Evolutionary conservation across 2,888 invertebrate genomes (phyloP), one percentile per base, ranked within the genome.

Genomic region (Tetranychus truncatus): DNA sequence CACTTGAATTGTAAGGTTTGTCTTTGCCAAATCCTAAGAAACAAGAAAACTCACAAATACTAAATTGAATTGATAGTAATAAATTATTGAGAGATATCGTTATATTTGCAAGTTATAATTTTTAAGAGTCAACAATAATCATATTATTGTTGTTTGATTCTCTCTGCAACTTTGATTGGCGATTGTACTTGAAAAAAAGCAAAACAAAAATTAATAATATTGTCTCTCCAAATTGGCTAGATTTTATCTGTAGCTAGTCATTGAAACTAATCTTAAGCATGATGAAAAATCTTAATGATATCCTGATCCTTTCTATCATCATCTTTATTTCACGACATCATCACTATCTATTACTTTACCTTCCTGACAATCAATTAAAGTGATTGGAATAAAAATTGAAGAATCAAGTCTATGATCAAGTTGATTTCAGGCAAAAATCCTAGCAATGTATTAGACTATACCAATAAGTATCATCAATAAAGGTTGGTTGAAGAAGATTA

Each of bases 261-360:
- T 55, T 55, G 55, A 55, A 55, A 55, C 55, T 55, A 55, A 55
- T 55, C 55, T 55, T 55, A 55, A 55, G 55, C 9, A 55, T 55
- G 11, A 55, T 55, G 55, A 55, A 55, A 55, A 55, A 15, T 55
- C 55, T 55, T 55, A 55, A 55, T 55, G 55, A 55, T 7, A 55
- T 55, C 55, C 55, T 55, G 55, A 55, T 55, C 55, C 55, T 55
- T 55, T 55, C 55, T 55, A 55, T 55, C 55, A 55, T 55, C 55
- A 9, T 15, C 55, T 15, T 6, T 55, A 55, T 55, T 55, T 55
- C 55, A 15, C 55, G 9, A 1, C 55, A 55, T 55, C 55, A 15
- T 55, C 15, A 55, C 34, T 55, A 9, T 55, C 55, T 55, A 55
- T 55, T 55, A 15, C 55, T 55, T 55, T 55, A 15, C 55, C 55